Conservation (phyloP, 2,113 vertebrate species). For the Plestiodon gilberti region DNA sequence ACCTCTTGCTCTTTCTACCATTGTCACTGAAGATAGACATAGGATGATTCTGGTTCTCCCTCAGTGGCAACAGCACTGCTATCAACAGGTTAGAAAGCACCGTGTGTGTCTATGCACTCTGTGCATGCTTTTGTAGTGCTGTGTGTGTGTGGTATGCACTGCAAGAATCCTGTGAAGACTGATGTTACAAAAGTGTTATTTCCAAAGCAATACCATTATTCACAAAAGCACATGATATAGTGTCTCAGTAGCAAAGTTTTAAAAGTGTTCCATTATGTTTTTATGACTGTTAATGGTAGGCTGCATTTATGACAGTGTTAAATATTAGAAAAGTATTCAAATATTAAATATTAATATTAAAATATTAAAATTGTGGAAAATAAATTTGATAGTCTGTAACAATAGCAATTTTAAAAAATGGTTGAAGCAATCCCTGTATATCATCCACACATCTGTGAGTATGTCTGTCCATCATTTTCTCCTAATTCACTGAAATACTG, state of each 20-base stretch:
- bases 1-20: not conserved
- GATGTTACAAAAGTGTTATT: not conserved
- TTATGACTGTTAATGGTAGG: conserved; percentile 23
- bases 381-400: conserved; percentile 38
- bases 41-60: not conserved
- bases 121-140: not conserved
- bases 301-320: conserved; percentile 8
- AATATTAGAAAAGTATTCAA: conserved; percentile 11
- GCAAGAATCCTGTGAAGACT: conserved; percentile 4
- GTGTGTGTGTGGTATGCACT: not conserved
- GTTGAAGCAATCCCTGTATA: conserved; percentile 4
- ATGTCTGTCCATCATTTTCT: not conserved
- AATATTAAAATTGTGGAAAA: not conserved
- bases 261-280: not conserved
- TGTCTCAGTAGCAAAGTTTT: not conserved
- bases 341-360: too few relatives aligned
- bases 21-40: not conserved
- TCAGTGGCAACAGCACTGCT: not conserved
- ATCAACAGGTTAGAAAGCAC: not conserved
- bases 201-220: not conserved
- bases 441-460: not conserved
- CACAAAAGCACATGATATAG: not conserved
- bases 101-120: not conserved
- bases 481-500: not conserved
- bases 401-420: conserved; percentile 7